Conservation (phyloP, 2,113 vertebrate genomes). For the Garra rufa region DNA sequence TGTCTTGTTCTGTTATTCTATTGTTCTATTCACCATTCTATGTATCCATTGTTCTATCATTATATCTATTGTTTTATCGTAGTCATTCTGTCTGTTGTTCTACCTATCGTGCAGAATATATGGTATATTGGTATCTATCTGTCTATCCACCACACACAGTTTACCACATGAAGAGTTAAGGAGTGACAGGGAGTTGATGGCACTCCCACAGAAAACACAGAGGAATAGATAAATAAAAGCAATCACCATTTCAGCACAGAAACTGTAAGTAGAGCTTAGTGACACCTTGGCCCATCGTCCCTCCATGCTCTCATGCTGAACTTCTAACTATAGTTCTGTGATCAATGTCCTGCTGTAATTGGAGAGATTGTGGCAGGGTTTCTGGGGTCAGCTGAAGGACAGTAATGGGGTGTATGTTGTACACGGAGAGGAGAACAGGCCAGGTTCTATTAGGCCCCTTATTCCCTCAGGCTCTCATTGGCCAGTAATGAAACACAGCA, state of each 20-base stretch:
- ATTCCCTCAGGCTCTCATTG: constrained; percentile 39
- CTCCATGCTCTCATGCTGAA: constrained; percentile 9
- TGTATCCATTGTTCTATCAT: neutral
- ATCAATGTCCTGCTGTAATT: constrained; percentile 43
- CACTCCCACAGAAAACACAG: neutral
- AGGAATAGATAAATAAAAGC: neutral
- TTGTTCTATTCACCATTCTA: neutral
- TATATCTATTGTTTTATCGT: neutral
- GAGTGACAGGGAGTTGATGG: constrained; percentile 17
- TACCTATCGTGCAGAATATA: too few relatives aligned
- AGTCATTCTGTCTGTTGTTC: neutral
- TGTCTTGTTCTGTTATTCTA: neutral
- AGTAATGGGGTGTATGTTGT: constrained; percentile 33
- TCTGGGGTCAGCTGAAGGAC: constrained; percentile 43
- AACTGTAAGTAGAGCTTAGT: neutral
- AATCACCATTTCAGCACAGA: neutral
- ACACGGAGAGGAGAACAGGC: neutral
- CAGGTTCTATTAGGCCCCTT: constrained; percentile 27
- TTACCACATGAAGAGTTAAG: neutral
- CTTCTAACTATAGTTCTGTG: constrained; percentile 31
- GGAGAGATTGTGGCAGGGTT: constrained; percentile 30
- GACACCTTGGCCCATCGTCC: constrained; percentile 3
- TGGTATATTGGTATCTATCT: too few relatives aligned
- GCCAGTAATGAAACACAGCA: constrained; percentile 41
- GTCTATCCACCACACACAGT: neutral